These are phyloP conservation scores for Phalacrocorax brasilianus DNA, from an alignment of 2,113 vertebrate genomes.

Conservation along the genomic window DNA sequence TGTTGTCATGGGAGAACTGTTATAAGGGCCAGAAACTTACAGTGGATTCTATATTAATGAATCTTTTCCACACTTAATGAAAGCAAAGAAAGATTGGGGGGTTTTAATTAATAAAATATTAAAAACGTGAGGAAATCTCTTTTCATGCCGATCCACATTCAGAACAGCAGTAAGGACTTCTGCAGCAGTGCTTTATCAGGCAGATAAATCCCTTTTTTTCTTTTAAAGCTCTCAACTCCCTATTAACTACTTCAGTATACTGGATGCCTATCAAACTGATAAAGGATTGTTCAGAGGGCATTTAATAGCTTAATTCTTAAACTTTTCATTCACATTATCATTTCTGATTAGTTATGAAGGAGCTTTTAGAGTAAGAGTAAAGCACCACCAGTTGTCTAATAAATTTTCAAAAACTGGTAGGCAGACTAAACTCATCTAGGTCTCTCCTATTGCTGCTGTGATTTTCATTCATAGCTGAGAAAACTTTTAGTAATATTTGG, in stretches of 20 bases:
- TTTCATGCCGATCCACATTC: constrained; percentile 18
- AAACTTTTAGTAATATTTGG: background rate
- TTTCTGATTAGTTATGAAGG: constrained; percentile 12
- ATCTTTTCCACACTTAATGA: constrained; percentile 69
- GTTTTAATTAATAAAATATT: constrained; percentile 75
- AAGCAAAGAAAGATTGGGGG: constrained; percentile 54
- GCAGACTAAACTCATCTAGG: background rate
- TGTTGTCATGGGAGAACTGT: constrained; percentile 31
- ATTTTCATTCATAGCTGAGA: background rate
- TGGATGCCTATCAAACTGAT: constrained; percentile 1
- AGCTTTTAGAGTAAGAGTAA: background rate
- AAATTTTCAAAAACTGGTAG: background rate
- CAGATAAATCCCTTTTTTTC: constrained; percentile 9
- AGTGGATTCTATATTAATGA: constrained; percentile 69
- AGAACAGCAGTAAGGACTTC: constrained; percentile 36
- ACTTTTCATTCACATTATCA: background rate
- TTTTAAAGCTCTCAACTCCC: background rate
- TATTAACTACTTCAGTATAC: background rate
- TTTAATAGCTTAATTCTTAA: constrained; percentile 34
- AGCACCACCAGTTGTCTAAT: background rate
- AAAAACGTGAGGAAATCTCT: constrained; percentile 47
- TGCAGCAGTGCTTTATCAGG: constrained; percentile 38
- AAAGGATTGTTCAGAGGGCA: constrained; percentile 26
- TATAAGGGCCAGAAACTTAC: constrained; percentile 37
- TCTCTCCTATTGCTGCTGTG: background rate